Conservation (phyloP, 2,888 invertebrate species). For the Drosophila anomalata region DNA sequence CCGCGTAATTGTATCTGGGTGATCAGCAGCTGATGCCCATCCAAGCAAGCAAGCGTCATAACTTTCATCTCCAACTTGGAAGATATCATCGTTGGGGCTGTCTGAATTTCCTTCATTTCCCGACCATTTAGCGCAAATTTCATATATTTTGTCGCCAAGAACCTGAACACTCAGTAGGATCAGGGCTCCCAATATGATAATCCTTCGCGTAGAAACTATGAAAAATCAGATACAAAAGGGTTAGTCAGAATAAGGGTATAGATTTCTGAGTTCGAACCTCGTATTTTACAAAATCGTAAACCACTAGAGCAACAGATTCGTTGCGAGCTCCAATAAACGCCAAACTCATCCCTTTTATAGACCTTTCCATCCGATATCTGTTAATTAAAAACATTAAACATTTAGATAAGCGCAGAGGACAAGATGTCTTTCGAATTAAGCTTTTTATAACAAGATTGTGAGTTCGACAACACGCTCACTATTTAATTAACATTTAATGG, state of each 20-base stretch:
- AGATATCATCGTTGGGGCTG: not conserved
- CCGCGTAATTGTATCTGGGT: no score
- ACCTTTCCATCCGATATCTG: not conserved
- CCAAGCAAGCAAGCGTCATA: not conserved
- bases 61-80: not conserved
- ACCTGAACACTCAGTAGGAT: not conserved
- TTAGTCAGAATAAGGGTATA: not conserved
- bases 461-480: no score
- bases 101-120: not conserved
- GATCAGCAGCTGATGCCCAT: not conserved
- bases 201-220: not conserved
- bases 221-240: not conserved
- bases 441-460: not conserved
- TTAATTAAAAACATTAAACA: not conserved
- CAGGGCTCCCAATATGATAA: not conserved
- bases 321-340: no score
- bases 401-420: not conserved
- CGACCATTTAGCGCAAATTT: constrained; percentile 6
- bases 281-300: not conserved
- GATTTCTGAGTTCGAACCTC: not conserved
- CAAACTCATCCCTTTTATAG: not conserved
- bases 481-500: not conserved
- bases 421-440: not conserved
- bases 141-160: not conserved
- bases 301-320: not conserved